Evolutionary conservation across 2,797 vertebrate genomes (phyloP).

Genomic region (Phylloscopus collybita): DNA sequence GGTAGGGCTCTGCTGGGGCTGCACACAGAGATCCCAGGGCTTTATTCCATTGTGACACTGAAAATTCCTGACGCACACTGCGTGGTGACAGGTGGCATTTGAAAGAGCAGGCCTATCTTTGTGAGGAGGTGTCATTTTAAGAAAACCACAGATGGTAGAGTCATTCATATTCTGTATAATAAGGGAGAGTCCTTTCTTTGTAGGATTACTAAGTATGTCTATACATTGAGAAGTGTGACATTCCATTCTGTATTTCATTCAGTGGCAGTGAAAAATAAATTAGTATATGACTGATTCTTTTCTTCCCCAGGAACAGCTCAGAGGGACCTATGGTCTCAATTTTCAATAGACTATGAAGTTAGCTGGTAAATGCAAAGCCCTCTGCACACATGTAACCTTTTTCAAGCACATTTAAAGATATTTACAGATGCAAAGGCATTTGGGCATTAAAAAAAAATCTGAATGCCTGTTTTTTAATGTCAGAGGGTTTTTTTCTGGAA

Average conservation of each 20-base stretch:
- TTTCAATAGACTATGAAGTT: neutral
- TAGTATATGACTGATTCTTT: neutral
- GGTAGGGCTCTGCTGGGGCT: neutral
- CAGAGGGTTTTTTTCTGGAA: neutral
- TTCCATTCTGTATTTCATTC: constrained; percentile 8
- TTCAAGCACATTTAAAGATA: neutral
- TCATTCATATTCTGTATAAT: constrained; percentile 47
- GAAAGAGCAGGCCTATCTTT: neutral
- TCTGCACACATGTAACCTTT: neutral
- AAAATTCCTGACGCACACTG: neutral
- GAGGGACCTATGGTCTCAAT: neutral
- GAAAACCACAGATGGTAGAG: constrained; percentile 63
- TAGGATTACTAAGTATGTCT: constrained; percentile 8
- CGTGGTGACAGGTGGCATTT: constrained; percentile 56
- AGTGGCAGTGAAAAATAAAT: constrained; percentile 31
- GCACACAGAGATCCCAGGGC: neutral
- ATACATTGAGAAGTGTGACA: neutral
- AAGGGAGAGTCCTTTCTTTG: neutral
- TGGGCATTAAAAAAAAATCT: neutral
- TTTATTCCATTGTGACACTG: neutral
- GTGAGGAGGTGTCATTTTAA: constrained; percentile 49
- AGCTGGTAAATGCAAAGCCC: neutral
- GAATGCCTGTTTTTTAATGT: neutral
- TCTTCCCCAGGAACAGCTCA: neutral
- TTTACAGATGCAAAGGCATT: neutral